Percentiles rank a stretch among this genome's conserved stretches.
Conservation (phyloP, 2,797 vertebrate genomes). For the Phoebastria nigripes region DNA sequence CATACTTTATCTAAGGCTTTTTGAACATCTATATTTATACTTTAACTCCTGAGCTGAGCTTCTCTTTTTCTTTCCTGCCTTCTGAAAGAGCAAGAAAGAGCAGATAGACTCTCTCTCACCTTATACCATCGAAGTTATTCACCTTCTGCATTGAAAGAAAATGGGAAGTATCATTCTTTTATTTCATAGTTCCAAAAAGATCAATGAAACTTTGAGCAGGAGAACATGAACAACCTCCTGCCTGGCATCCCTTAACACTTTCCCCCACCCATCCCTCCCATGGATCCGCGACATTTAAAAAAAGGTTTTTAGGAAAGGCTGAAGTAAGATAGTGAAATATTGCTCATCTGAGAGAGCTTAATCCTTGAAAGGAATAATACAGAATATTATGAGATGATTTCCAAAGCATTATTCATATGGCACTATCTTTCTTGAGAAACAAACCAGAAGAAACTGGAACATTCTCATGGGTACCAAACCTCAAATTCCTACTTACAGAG, state of each 20-base stretch:
- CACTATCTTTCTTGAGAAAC: not conserved
- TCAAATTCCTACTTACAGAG: not conserved
- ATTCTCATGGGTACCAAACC: not conserved
- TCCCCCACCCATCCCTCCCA: not conserved
- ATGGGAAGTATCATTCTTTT: not conserved
- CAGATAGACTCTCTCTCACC: not conserved
- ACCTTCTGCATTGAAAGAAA: not conserved
- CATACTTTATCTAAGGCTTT: not conserved
- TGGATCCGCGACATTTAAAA: not conserved
- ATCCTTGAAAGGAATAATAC: not conserved
- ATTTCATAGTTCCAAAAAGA: conserved; percentile 12
- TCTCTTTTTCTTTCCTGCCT: not conserved
- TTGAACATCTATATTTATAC: not conserved
- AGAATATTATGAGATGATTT: not conserved
- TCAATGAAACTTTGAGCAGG: conserved; percentile 22
- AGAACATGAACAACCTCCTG: conserved; percentile 8
- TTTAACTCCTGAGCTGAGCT: not conserved
- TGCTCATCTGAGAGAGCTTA: not conserved
- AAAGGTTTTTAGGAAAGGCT: not conserved
- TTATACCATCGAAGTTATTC: conserved; percentile 14
- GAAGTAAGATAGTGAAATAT: not conserved
- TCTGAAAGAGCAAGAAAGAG: not conserved
- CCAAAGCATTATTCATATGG: not conserved
- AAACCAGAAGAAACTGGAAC: not conserved
- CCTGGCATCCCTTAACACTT: not conserved